These are phyloP conservation scores for Canis aureus DNA, from an alignment of 2,113 vertebrate species.

Conservation along the genomic window DNA sequence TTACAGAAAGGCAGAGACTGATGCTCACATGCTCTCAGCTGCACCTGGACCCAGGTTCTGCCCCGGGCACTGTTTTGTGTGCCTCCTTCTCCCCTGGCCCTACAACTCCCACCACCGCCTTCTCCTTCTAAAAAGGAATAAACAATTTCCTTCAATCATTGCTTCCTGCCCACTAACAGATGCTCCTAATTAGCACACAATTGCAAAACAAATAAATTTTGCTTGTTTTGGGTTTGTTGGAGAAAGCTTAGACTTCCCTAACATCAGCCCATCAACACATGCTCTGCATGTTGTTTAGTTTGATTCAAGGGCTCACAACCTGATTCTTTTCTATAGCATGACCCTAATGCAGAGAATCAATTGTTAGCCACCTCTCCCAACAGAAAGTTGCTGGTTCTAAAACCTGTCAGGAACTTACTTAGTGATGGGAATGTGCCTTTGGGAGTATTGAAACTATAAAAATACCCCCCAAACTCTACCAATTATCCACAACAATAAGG, in stretches of 20 bases:
- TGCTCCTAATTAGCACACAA: slow-evolving; percentile 77
- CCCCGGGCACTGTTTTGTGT: neutral
- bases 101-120: neutral
- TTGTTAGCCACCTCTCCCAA: neutral
- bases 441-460: neutral
- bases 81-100: neutral
- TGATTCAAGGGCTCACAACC: neutral
- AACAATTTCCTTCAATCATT: slow-evolving; percentile 61
- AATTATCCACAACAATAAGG: neutral
- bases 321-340: neutral
- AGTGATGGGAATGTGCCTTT: neutral
- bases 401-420: neutral
- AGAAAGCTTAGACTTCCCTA: slow-evolving; percentile 39
- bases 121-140: slow-evolving; percentile 39
- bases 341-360: neutral
- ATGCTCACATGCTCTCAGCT: neutral
- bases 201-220: slow-evolving; percentile 74
- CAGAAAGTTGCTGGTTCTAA: neutral
- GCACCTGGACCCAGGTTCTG: neutral
- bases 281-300: neutral
- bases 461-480: neutral
- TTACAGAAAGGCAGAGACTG: neutral
- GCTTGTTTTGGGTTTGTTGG: slow-evolving; percentile 67
- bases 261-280: neutral
- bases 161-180: slow-evolving; percentile 68